phyloP scores from a whole-genome alignment of 2,113 vertebrate genomes.

The Lycaon pictus region DNA sequence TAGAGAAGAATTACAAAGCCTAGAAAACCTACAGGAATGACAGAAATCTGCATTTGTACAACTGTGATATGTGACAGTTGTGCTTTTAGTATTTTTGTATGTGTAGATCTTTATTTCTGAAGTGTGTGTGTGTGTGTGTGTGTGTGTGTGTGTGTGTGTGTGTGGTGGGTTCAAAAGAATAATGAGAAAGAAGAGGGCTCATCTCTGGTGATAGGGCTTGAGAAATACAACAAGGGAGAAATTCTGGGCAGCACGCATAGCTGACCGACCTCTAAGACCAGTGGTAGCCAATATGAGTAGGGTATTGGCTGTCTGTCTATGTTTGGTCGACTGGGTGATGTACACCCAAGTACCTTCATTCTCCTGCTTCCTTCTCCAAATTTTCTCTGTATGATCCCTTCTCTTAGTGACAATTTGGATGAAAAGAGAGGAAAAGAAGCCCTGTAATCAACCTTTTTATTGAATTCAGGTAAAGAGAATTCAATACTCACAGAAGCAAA shows the following conservation, averaged over 20 bases:
- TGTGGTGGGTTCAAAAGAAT: background rate
- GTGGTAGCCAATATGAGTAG: accelerated
- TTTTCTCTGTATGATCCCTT: background rate
- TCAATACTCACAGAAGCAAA: background rate
- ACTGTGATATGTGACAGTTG: background rate
- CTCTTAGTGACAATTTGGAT: background rate
- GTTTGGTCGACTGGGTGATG: too few species aligned
- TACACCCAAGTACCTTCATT: too few species aligned
- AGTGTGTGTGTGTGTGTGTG: background rate
- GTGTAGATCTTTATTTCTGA: background rate
- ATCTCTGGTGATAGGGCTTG: background rate
- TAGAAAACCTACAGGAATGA: background rate
- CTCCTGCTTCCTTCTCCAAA: background rate
- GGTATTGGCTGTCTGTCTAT: background rate
- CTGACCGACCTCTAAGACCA: too few species aligned
- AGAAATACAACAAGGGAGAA: background rate
- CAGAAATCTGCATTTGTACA: background rate
- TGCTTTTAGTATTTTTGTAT: background rate
- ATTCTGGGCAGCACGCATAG: too few species aligned
- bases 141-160: background rate
- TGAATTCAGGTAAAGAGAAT: background rate
- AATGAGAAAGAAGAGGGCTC: background rate
- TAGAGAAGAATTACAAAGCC: background rate
- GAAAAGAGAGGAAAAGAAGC: background rate
- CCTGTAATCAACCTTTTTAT: background rate